Percentiles rank a stretch among this genome's conserved stretches.
phyloP scores from a whole-genome alignment of 2,888 invertebrate species.

The Deroplatys truncata region DNA sequence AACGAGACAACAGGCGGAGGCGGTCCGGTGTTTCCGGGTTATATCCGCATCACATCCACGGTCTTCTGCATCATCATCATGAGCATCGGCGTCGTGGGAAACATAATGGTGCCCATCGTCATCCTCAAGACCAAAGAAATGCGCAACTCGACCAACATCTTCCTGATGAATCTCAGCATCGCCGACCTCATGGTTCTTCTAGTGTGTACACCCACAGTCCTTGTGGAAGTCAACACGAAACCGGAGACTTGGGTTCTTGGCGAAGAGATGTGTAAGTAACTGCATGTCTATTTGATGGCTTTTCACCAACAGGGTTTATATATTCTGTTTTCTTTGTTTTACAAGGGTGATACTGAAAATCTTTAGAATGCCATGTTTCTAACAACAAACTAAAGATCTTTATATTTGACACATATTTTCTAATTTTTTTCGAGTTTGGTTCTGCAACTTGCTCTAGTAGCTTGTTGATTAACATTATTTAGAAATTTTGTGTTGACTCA shows the following conservation, averaged over 20 bases:
- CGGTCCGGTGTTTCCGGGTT: slow-evolving; percentile 61
- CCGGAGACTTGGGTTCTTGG: slow-evolving; percentile 93
- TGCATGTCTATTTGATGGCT: not conserved
- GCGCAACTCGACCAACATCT: slow-evolving; percentile 92
- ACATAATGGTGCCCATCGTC: slow-evolving; percentile 90
- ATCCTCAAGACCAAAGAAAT: slow-evolving; percentile 89
- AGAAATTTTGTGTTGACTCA: too few relatives aligned
- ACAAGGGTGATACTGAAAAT: too few relatives aligned
- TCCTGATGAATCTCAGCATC: slow-evolving; percentile 87
- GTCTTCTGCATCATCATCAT: slow-evolving; percentile 83
- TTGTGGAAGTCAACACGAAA: slow-evolving; percentile 88
- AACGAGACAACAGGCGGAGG: not conserved
- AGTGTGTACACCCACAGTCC: slow-evolving; percentile 87
- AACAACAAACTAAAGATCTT: too few relatives aligned
- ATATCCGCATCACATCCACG: slow-evolving; percentile 85
- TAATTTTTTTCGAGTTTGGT: too few relatives aligned
- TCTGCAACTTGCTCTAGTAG: too few relatives aligned
- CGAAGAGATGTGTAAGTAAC: slow-evolving; percentile 85
- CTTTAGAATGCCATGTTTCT: too few relatives aligned
- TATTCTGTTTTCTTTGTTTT: too few relatives aligned
- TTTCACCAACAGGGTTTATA: too few relatives aligned
- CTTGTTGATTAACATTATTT: too few relatives aligned
- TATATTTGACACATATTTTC: too few relatives aligned
- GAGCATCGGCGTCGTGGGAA: slow-evolving; percentile 86
- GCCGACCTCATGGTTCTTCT: slow-evolving; percentile 88